These are phyloP conservation scores for Epinotia demarniana DNA, from an alignment of 2,888 invertebrate species.

Conservation along the genomic window DNA sequence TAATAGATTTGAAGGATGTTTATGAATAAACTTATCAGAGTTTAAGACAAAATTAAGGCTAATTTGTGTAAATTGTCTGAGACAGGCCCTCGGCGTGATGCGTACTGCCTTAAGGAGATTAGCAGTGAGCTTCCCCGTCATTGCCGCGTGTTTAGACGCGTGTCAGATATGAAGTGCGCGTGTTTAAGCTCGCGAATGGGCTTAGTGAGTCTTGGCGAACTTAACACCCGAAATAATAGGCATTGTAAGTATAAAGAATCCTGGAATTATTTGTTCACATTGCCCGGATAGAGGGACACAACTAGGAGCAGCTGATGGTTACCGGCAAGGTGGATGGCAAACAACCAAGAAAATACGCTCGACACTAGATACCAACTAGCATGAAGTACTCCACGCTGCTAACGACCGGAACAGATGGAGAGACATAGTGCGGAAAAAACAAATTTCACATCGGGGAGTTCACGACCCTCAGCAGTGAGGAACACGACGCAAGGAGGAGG, in stretches of 20 bases:
- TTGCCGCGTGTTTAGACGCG: neutral
- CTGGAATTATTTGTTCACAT: too few species aligned
- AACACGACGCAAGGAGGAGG: too few species aligned
- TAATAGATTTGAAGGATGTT: neutral
- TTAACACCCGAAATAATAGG: neutral
- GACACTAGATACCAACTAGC: too few species aligned
- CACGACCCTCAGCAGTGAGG: too few species aligned
- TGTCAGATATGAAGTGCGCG: neutral
- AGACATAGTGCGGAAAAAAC: too few species aligned
- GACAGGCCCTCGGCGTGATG: constrained; percentile 11
- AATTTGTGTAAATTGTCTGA: constrained; percentile 22
- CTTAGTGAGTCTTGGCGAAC: neutral
- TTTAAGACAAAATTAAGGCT: neutral
- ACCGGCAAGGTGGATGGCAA: too few species aligned
- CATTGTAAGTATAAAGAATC: neutral
- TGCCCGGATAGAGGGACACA: too few species aligned
- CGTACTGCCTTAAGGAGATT: constrained; percentile 8
- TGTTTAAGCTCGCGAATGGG: neutral
- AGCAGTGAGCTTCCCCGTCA: neutral
- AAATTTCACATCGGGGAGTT: too few species aligned
- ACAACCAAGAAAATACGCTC: too few species aligned
- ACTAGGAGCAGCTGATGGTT: too few species aligned
- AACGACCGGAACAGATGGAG: too few species aligned
- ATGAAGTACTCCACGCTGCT: too few species aligned
- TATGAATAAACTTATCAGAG: neutral